phyloP scores from a whole-genome alignment of 1,140 invertebrate species.

The Hestina assimilis region DNA sequence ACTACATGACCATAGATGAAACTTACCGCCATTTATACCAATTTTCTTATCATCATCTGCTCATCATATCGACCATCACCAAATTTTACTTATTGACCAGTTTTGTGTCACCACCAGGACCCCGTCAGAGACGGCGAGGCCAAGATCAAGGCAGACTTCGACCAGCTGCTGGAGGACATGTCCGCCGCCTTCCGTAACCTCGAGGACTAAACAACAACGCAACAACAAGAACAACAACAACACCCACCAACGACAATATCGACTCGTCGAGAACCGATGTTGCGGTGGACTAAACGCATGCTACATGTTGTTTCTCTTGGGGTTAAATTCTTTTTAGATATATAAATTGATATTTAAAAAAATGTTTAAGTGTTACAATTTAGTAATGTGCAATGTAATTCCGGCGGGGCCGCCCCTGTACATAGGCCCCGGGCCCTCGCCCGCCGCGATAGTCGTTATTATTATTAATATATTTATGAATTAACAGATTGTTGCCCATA shows the following conservation, averaged over 20 bases:
- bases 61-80: neutral
- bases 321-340: neutral
- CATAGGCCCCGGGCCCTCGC: conserved; percentile 7
- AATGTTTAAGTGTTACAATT: conserved; percentile 5
- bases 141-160: conserved; percentile 98
- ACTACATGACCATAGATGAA: too few relatives aligned
- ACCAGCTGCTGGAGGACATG: conserved; percentile 96
- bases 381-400: neutral
- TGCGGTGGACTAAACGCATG: neutral
- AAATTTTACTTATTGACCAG: neutral
- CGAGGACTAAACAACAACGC: conserved; percentile 90
- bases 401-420: neutral
- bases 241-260: conserved; percentile 1
- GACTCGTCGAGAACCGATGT: conserved; percentile 25
- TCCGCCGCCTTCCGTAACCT: conserved; percentile 98
- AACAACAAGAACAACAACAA: neutral
- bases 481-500: conserved; percentile 42
- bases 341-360: neutral
- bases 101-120: conserved; percentile 81
- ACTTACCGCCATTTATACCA: too few relatives aligned
- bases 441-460: conserved; percentile 48
- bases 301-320: neutral
- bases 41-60: too few relatives aligned
- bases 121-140: conserved; percentile 98
- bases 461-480: conserved; percentile 47